Conservation (phyloP, 2,113 vertebrate species). For the Pogona vitticeps region DNA sequence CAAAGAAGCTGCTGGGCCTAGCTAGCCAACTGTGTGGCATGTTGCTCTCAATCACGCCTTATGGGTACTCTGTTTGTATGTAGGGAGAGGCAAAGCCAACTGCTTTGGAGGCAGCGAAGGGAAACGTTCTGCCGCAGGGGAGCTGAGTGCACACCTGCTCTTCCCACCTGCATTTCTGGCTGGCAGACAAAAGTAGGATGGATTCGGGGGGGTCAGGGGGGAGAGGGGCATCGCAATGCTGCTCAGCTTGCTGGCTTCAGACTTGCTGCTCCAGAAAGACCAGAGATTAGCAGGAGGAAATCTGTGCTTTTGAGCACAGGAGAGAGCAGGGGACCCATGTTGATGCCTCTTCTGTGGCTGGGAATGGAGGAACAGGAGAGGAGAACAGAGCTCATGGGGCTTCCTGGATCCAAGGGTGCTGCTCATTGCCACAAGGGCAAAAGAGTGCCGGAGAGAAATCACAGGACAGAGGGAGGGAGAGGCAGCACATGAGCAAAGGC, state of each 20-base stretch:
- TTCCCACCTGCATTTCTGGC: slow-evolving; percentile 6
- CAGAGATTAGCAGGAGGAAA: not conserved
- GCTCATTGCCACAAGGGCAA: not conserved
- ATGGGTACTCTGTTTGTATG: not conserved
- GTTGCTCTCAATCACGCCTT: not conserved
- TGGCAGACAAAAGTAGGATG: not conserved
- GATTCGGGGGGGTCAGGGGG: not conserved
- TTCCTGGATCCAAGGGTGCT: not conserved
- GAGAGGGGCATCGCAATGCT: not conserved
- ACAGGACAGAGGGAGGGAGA: not conserved
- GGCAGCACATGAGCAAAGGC: not conserved
- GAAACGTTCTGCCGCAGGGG: not conserved
- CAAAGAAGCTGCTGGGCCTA: not conserved
- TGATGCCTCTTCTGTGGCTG: not conserved
- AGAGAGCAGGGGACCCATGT: fast-evolving
- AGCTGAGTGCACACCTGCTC: not conserved
- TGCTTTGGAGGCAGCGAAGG: not conserved
- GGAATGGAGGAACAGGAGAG: not conserved
- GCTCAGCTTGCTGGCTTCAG: not conserved
- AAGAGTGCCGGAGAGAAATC: too few species aligned
- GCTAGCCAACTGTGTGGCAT: fast-evolving
- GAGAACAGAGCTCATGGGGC: not conserved
- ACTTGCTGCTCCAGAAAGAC: not conserved
- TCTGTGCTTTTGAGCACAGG: not conserved
- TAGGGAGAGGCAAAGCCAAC: not conserved